Evolutionary conservation across 2,888 invertebrate genomes (phyloP).

Genomic region (Pachydiplax longipennis): DNA sequence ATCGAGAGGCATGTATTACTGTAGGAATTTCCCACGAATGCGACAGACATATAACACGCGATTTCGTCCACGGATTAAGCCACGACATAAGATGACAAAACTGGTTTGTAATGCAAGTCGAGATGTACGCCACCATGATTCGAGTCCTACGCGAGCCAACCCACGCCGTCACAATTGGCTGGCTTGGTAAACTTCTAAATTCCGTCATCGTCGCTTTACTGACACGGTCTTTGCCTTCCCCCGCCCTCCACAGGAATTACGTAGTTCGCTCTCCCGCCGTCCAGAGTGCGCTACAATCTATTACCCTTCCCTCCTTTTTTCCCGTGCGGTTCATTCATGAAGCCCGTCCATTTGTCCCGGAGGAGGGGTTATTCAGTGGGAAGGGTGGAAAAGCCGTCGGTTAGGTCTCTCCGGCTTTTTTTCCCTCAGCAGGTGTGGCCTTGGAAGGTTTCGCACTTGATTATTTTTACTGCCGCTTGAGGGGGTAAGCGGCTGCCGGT

Average conservation of each 20-base stretch:
- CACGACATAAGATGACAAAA: background rate
- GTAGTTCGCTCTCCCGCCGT: background rate
- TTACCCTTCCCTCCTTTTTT: background rate
- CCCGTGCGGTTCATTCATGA: conserved; percentile 32
- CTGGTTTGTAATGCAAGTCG: background rate
- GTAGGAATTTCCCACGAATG: background rate
- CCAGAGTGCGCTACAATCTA: background rate
- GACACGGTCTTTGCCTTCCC: background rate
- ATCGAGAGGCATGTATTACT: too few relatives aligned
- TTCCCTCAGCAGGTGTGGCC: conserved; percentile 32
- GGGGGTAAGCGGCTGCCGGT: background rate
- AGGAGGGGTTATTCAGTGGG: background rate
- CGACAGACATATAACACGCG: background rate
- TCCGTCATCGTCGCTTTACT: background rate
- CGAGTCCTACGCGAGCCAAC: background rate
- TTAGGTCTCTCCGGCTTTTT: background rate
- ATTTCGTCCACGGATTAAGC: background rate
- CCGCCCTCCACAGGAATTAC: background rate
- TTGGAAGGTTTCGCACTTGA: conserved; percentile 20
- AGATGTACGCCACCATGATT: background rate
- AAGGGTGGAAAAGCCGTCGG: background rate
- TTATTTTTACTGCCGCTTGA: background rate
- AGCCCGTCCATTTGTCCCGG: background rate
- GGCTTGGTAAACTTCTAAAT: background rate
- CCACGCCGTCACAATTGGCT: background rate